Evolutionary conservation across 2,113 vertebrate species (phyloP), one percentile per base, ranked within the genome.

Genomic region (Protobothrops flavoviridis): DNA sequence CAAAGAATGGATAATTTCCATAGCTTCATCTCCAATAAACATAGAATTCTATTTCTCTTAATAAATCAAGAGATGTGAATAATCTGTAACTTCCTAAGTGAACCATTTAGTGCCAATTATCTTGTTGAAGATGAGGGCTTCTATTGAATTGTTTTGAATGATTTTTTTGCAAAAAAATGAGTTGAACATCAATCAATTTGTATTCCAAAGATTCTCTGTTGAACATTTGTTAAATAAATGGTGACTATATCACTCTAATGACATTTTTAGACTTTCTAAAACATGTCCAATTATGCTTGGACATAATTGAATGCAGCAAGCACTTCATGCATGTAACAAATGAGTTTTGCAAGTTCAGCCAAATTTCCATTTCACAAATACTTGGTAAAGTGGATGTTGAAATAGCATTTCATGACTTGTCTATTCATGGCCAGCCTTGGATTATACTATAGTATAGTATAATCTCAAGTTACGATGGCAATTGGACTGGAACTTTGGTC

Each of bases 241-340:
- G 57, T 59, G 85, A 94, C 48, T 21, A 10, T 87, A 24, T 55
- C 90, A 20, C 88, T 95, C 12, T 69, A 61, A 43, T 93, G 94
- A 55, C 0, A 10, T 26, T 57, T 56, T 56, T 43, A 7, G 15
- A 64, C 0, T 0, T 52, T 89, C 53, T 26, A 48, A 86, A 92
- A 91, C 61, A 81, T 39, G 45, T 11, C 64, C 90, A 89, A 20
- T 85, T 89, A 56, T 0, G 3, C 90, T 45, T 50, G 48, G 8
- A 50, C 48, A 50, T 50, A 50, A 50, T 90, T 50, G 57, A 17
- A 26, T 45, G 10, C 88, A 53, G 69, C 3, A 91, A 64, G 88
- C 61, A 20, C 1, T 89, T 91, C 92, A 39, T 87, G 50, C 92
- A 94, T 6, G 87, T 33, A 29, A 61, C 59, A 29, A 95, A 88